Conservation (phyloP, 2,113 vertebrate genomes). For the Cichladusa arquata region DNA sequence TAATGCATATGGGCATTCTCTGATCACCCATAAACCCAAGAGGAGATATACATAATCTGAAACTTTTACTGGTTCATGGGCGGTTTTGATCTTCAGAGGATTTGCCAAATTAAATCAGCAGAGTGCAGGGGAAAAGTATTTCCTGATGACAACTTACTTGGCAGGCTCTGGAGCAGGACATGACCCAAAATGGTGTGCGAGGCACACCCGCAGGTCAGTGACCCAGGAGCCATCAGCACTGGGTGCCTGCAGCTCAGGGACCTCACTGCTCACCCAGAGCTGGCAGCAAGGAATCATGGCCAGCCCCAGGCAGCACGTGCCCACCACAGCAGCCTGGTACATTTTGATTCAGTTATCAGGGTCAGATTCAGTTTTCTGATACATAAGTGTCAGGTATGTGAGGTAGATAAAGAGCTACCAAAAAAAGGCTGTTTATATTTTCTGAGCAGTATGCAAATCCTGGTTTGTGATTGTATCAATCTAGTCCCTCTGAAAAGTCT, state of each 20-base stretch:
- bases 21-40: neutral
- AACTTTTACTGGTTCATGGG: neutral
- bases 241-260: neutral
- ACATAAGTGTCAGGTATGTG: neutral
- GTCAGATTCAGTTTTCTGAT: neutral
- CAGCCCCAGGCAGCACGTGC: neutral
- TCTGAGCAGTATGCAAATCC: neutral
- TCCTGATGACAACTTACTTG: neutral
- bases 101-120: neutral
- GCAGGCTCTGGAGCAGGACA: neutral
- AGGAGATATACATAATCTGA: neutral
- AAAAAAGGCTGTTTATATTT: neutral
- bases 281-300: neutral
- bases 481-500: neutral
- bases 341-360: neutral
- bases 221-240: fast-evolving
- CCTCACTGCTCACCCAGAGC: fast-evolving
- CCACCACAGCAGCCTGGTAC: neutral
- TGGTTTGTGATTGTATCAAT: neutral
- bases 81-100: neutral
- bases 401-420: neutral
- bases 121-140: neutral
- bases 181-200: neutral
- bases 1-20: neutral
- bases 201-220: neutral